Evolutionary conservation across 2,888 invertebrate species (phyloP), one percentile per base, ranked within the genome.

Genomic region (Carterocephalus palaemon): DNA sequence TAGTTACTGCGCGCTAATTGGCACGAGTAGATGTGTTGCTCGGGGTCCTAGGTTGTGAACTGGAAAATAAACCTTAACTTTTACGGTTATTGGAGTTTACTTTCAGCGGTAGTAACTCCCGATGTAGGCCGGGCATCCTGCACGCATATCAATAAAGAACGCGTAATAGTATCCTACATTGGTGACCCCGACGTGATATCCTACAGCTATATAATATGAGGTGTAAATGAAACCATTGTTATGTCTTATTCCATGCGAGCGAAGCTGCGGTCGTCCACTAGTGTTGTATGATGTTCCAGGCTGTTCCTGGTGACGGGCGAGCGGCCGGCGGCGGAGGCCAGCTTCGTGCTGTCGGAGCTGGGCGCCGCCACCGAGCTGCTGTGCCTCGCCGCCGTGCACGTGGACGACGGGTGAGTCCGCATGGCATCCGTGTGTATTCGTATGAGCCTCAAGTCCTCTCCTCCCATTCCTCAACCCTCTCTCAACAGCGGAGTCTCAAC

Each of bases 261-360:
- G n/a, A n/a, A n/a, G n/a, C n/a, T n/a, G n/a, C n/a, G n/a, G n/a
- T n/a, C n/a, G n/a, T n/a, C n/a, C n/a, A n/a, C n/a, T n/a, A n/a
- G n/a, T n/a, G n/a, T n/a, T n/a, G n/a, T n/a, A n/a, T n/a, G n/a
- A n/a, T 33, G 4, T 37, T 4, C 8, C 60, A 86, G 94, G 33
- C 70, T 94, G 39, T 94, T 94, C 81, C 75, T 95, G 29, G 90
- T 94, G 51, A 89, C 91, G 54, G 90, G 91, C 0, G 89, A 89
- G 40, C 85, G 89, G 80, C 56, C 77, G 0, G 76, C 67, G 22
- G 77, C 71, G 1, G 94, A 94, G 64, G 93, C 92, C 9, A 91
- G 91, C 31, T 94, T 94, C 79, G 92, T 94, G 17, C 83, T 93
- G 68, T 93, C 93, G 0, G 94, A 94, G 70, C 87, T 94, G 2